Evolutionary conservation across 2,113 vertebrate genomes (phyloP).

Genomic region (Chloropsis hardwickii): DNA sequence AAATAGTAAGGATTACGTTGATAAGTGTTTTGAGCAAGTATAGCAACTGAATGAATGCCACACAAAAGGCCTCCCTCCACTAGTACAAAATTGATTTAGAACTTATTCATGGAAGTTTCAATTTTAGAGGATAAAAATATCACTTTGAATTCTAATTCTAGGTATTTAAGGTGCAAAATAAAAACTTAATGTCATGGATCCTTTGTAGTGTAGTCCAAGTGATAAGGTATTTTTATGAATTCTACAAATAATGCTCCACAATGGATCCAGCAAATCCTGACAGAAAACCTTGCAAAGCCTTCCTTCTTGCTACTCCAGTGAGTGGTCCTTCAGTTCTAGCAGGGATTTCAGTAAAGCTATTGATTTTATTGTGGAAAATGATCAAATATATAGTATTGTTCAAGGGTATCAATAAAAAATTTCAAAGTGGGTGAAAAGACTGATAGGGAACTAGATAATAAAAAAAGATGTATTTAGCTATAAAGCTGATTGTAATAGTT

Average conservation of each 20-base stretch:
- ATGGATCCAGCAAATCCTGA: not conserved
- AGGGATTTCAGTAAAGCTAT: not conserved
- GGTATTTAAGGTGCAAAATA: slow-evolving; percentile 21
- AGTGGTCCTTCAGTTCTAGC: not conserved
- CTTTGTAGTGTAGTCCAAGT: not conserved
- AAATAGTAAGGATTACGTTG: slow-evolving; percentile 30
- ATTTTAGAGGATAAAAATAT: not conserved
- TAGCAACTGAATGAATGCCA: slow-evolving; percentile 45
- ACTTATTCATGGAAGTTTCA: not conserved
- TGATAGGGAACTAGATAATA: not conserved
- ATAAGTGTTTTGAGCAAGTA: slow-evolving; percentile 51
- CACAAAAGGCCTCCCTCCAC: not conserved
- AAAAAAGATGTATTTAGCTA: not conserved
- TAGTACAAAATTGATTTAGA: slow-evolving; percentile 29
- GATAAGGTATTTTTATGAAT: not conserved
- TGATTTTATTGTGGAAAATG: not conserved
- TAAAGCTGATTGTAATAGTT: not conserved
- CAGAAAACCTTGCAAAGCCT: not conserved
- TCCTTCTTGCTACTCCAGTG: not conserved
- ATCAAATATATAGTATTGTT: not conserved
- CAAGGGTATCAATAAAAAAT: not conserved
- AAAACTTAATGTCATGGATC: not conserved
- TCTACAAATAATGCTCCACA: not conserved
- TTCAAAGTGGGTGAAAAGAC: not conserved
- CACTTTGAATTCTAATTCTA: not conserved